Evolutionary conservation across 2,113 vertebrate genomes (phyloP).

Genomic region (Mixornis gularis): DNA sequence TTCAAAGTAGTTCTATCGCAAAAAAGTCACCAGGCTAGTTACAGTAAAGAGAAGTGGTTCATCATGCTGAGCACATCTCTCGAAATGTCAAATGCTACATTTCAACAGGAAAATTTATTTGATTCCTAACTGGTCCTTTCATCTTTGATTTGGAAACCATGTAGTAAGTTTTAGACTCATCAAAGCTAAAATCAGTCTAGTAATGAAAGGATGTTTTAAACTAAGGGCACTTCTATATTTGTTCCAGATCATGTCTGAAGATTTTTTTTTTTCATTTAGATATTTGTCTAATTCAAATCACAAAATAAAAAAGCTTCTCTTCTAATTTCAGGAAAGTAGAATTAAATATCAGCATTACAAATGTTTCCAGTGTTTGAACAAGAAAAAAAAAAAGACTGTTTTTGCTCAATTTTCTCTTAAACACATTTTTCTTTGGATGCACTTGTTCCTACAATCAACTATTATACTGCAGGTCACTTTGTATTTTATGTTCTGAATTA

Average conservation of each 20-base stretch:
- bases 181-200: slow-evolving; percentile 52
- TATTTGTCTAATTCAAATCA: slow-evolving; percentile 47
- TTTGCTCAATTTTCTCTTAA: neutral
- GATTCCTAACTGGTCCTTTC: slow-evolving; percentile 59
- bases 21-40: slow-evolving; percentile 41
- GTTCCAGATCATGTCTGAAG: slow-evolving; percentile 41
- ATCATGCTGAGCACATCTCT: slow-evolving; percentile 49
- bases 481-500: neutral
- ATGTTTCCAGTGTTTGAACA: neutral
- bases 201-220: slow-evolving; percentile 46
- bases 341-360: neutral
- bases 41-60: slow-evolving; percentile 10
- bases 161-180: slow-evolving; percentile 64
- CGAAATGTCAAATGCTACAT: slow-evolving; percentile 54
- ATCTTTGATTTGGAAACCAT: slow-evolving; percentile 64
- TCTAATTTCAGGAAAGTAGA: neutral
- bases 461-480: neutral
- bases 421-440: neutral
- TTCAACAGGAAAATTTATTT: slow-evolving; percentile 63
- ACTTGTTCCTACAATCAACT: neutral
- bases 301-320: slow-evolving; percentile 22
- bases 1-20: slow-evolving; percentile 19
- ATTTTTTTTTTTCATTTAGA: slow-evolving; percentile 35
- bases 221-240: slow-evolving; percentile 31
- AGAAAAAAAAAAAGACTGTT: neutral